A percentile compares a stretch with the other conserved stretches of the same genome.
Evolutionary conservation across 1,140 invertebrate species (phyloP).

Genomic region (Chionoecetes opilio): DNA sequence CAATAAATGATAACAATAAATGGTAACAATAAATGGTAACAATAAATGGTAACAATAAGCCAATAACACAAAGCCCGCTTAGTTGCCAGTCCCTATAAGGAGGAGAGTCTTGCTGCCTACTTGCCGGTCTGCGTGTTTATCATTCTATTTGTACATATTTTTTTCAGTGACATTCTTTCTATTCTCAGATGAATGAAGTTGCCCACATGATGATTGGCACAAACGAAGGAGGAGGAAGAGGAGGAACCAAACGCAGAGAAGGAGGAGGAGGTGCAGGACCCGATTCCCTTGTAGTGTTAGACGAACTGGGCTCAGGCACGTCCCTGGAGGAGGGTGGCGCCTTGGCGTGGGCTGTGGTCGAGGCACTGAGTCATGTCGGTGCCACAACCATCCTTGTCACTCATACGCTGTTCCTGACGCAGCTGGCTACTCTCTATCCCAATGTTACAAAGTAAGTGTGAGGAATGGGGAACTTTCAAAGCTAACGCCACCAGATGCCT

Average conservation of each 20-base stretch:
- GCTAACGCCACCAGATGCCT: too few species aligned
- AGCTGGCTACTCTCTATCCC: slow-evolving; percentile 89
- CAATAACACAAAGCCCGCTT: too few species aligned
- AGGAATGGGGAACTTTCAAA: too few species aligned
- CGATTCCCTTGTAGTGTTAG: slow-evolving; percentile 92
- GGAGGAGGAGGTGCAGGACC: slow-evolving; percentile 85
- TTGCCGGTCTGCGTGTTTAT: neutral
- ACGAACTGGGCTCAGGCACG: slow-evolving; percentile 94
- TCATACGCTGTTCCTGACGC: slow-evolving; percentile 91
- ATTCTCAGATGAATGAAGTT: slow-evolving; percentile 72
- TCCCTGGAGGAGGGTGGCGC: slow-evolving; percentile 92
- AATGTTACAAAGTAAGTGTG: slow-evolving; percentile 91
- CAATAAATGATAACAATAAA: too few species aligned
- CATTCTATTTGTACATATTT: neutral
- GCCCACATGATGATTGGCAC: slow-evolving; percentile 52
- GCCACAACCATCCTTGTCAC: slow-evolving; percentile 93
- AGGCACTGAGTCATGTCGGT: slow-evolving; percentile 88
- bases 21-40: too few species aligned
- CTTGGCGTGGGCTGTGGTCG: slow-evolving; percentile 92
- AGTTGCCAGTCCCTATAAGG: too few species aligned
- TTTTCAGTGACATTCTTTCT: neutral
- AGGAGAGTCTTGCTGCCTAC: neutral
- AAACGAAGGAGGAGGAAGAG: slow-evolving; percentile 80
- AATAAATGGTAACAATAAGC: too few species aligned
- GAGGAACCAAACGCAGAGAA: too few species aligned